Base-by-base conservation (phyloP, 2,888 invertebrate genomes). In the Sisyra nigra region DNA sequence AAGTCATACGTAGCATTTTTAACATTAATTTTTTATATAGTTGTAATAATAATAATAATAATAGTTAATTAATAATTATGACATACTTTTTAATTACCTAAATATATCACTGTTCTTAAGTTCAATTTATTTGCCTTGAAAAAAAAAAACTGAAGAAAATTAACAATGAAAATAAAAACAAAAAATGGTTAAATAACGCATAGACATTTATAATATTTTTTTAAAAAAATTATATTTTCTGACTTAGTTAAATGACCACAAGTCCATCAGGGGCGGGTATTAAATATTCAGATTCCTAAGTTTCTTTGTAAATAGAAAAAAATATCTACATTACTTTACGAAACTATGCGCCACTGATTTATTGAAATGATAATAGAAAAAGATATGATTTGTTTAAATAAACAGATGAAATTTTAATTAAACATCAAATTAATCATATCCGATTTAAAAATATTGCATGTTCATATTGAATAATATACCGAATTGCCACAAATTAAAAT, bases 381-480 rank as follows among this genome's bases (percentile, higher is more conserved):
- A 52, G 52, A 47, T 41, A 53, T 51, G 50, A 56, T 53, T 52
- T 53, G 52, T 48, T 54, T 19, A 39, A 19, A 39, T 15, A n/a
- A 35, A 35, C 35, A 3, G 35, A 8, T 11, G 11, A 14, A 32
- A 32, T 32, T 32, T 32, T 15, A n/a, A 24, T 24, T 24, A 24
- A 5, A 7, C 3, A 24, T 24, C 24, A 24, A 24, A 7, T 24
- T 24, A 24, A 24, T 24, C 7, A 24, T 24, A 24, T 24, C 24
- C 24, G 7, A 24, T 24, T 24, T 24, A 7, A 5, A 5, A 24
- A 24, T 24, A 24, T 24, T 24, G 24, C 24, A 24, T 24, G 24
- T 7, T 24, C 7, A n/a, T n/a, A n/a, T n/a, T n/a, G n/a, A 24
- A 24, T 24, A 24, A 24, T 24, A 7, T 24, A 24, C 24, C 24